Evolutionary conservation across 2,888 invertebrate species (phyloP), one percentile per base, ranked within the genome.

Genomic region (Bombylius discolor): DNA sequence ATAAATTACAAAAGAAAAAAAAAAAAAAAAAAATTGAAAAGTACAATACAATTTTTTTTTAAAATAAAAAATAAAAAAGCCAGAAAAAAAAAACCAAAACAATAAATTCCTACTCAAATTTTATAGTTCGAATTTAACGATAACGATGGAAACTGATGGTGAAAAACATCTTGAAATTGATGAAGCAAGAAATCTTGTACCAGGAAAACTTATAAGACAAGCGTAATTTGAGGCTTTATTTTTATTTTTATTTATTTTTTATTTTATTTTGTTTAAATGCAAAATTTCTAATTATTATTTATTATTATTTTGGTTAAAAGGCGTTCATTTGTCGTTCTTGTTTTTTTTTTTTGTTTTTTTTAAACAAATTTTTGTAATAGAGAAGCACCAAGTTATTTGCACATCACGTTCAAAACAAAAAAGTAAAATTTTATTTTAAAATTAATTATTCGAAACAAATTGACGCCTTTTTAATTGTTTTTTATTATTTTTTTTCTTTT

Each of bases 171-270:
- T 23, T 23, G 23, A 23, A 11, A 11, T 42, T 42, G 39, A 42
- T 8, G 39, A 42, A 42, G 4, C 4, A 42, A 42, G 39, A 42
- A 11, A 42, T 23, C 23, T 23, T 42, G 60, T 63, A 60, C 63
- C 64, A 63, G 57, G 63, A 60, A 62, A 64, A 57, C 66, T 66
- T 56, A 66, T 62, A 63, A 62, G 67, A 66, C 66, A 67, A 66
- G 66, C 66, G 67, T 67, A 66, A 66, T 62, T 65, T 34, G 57
- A 55, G 44, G 42, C 42, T 14, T 47, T 14, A 46, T 57, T 57
- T 46, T 57, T 60, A 60, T 60, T 62, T 62, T 56, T 47, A 53
- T 59, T 59, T 58, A 57, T 48, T 47, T 32, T 56, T 62, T 57
- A 51, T 53, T 50, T 55, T 56, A 47, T 60, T 58, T n/a, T 49